These are phyloP conservation scores for Leptobrachium ailaonicum DNA, from an alignment of 2,113 vertebrate species.

Conservation along the genomic window DNA sequence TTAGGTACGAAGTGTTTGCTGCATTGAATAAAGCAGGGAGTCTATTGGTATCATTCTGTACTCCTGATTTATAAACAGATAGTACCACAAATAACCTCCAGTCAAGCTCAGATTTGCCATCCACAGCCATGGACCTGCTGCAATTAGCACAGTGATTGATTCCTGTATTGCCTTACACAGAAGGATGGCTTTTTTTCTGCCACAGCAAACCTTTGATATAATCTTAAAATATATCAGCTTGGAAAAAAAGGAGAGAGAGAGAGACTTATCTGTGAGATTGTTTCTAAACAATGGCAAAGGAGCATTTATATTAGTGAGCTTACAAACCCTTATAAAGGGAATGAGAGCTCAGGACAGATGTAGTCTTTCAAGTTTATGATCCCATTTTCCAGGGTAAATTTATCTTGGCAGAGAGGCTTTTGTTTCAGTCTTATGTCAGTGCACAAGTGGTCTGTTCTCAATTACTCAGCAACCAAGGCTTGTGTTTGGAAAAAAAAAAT, in stretches of 20 bases:
- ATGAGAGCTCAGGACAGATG: conserved; percentile 61
- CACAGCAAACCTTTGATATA: neutral
- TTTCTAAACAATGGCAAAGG: conserved; percentile 53
- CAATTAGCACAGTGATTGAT: conserved; percentile 6
- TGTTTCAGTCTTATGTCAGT: conserved; percentile 56
- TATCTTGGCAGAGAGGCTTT: conserved; percentile 63
- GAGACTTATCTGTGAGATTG: conserved; percentile 44
- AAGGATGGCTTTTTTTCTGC: neutral
- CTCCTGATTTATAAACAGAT: too few species aligned
- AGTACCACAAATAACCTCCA: neutral
- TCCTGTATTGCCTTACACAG: neutral
- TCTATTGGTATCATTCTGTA: too few species aligned
- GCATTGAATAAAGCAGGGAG: too few species aligned
- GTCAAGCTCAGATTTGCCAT: neutral
- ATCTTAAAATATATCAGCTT: conserved; percentile 2
- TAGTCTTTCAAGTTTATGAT: conserved; percentile 62
- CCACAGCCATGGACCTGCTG: neutral
- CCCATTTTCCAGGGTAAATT: conserved; percentile 60
- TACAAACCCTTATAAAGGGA: conserved; percentile 55
- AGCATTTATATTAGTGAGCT: conserved; percentile 53
- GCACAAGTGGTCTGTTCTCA: conserved; percentile 59
- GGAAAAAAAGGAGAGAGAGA: neutral
- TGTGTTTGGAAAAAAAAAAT: conserved; percentile 50
- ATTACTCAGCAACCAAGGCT: conserved; percentile 53
- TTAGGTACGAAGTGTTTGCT: too few species aligned